Evolutionary conservation across 2,113 vertebrate genomes (phyloP), one percentile per base, ranked within the genome.

Genomic region (Colaptes auratus): DNA sequence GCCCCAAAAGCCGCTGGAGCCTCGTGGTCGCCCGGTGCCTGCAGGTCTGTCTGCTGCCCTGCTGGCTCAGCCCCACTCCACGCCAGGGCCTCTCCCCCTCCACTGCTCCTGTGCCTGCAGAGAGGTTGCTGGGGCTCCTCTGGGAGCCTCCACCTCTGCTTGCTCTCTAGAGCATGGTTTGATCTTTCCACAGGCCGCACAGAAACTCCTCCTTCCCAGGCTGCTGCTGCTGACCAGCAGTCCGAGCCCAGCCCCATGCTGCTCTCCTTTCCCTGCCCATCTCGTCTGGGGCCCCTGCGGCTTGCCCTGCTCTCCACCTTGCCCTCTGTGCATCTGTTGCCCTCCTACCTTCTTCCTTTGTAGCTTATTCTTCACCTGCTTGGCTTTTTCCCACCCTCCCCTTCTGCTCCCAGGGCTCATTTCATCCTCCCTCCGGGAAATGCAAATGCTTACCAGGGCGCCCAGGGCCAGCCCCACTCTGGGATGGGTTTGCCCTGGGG

Each of bases 51-150:
- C 60, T 10, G 59, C n/a, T 55, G 76, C n/a, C 31, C 42, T 52
- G 39, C 53, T 2, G 71, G 13, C 66, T 59, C 82, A 71, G 81
- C 20, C 23, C 12, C 19, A 2, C 36, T 42, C 33, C 60, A 20
- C 39, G 5, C 12, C 77, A 12, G 0, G 0, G 31, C 11, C 10
- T 3, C 39, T 15, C 19, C 36, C 18, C 3, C 2, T 42, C 33
- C 8, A 1, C 20, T 13, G 70, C 56, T 39, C 56, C 30, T 13
- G 10, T 1, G 2, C 33, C 8, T 1, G 31, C 20, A 17, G 21
- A 15, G 19, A 58, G 56, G 44, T 66, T 69, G 28, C 53, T 28
- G 31, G 13, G 12, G 44, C 12, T 12, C 12, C 35, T 31, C 35
- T 14, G 21, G 18, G 65, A 79, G 27, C 27, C 5, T 52, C 50